A percentile compares a stretch with the other conserved stretches of the same genome.
These are phyloP conservation scores for Dermochelys coriacea DNA, from an alignment of 2,797 vertebrate species.

Conservation along the genomic window DNA sequence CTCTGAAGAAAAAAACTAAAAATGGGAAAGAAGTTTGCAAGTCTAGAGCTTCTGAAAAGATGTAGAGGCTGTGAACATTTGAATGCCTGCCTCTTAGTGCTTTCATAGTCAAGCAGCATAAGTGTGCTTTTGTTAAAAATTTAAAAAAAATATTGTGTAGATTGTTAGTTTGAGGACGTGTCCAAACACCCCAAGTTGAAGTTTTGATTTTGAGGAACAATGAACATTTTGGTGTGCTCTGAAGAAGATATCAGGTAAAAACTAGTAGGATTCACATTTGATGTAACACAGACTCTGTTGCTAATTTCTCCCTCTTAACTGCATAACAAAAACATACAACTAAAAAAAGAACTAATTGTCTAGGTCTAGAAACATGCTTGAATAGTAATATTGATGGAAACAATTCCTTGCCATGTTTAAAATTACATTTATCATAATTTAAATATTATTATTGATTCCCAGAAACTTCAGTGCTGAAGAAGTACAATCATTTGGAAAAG, in stretches of 20 bases:
- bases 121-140: slow-evolving; percentile 53
- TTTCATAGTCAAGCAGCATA: slow-evolving; percentile 16
- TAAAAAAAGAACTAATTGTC: slow-evolving; percentile 59
- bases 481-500: slow-evolving; percentile 79
- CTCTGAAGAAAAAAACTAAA: not conserved
- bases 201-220: slow-evolving; percentile 65
- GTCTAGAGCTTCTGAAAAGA: slow-evolving; percentile 6
- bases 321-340: slow-evolving; percentile 56
- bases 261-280: slow-evolving; percentile 53
- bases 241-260: slow-evolving; percentile 34
- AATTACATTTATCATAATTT: slow-evolving; percentile 82
- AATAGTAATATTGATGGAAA: slow-evolving; percentile 73
- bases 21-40: not conserved
- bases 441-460: slow-evolving; percentile 80
- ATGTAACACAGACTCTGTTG: slow-evolving; percentile 55
- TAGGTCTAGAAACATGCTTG: slow-evolving; percentile 79
- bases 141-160: not conserved
- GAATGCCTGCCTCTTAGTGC: not conserved
- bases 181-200: slow-evolving; percentile 5
- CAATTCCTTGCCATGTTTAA: slow-evolving; percentile 67
- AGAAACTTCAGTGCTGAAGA: slow-evolving; percentile 81
- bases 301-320: slow-evolving; percentile 28
- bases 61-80: not conserved
- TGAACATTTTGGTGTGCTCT: slow-evolving; percentile 67
- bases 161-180: not conserved